Evolutionary conservation across 2,888 invertebrate genomes (phyloP), one percentile per base, ranked within the genome.

Genomic region (Macrophya annulata): DNA sequence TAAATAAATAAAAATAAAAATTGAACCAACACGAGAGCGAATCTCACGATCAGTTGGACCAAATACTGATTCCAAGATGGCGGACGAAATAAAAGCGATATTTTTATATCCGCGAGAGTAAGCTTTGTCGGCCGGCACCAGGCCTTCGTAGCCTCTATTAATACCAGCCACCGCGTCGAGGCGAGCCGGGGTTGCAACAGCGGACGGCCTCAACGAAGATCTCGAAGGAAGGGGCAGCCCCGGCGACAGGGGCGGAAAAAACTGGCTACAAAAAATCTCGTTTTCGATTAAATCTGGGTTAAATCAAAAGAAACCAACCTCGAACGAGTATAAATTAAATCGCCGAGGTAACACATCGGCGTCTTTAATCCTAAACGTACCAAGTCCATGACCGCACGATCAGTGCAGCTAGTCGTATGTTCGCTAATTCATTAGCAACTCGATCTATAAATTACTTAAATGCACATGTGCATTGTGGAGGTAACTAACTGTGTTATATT

Each of bases 131-230:
- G 86, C 87, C 88, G 90, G 89, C 88, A 90, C 90, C 91, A 90
- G 90, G 91, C 91, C 91, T 92, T 90, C 81, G 81, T 81, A 90
- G 90, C 86, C 92, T 92, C 93, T 93, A 93, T 93, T 92, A 93
- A 93, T 93, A 93, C 92, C 93, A 90, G 83, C 83, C 83, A 83
- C 83, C 83, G 83, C 68, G 45, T 51, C 83, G 83, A 68, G 65
- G 88, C 88, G 88, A 89, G 88, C 91, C 89, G 90, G 90, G 91
- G 65, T 65, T 71, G 71, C 65, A 65, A 83, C 68, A 65, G 83
- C 83, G 83, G 51, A 65, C 83, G 68, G 83, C 68, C 83, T 83
- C 71, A 71, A 48, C 83, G 83, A 68, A 68, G 25, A 65, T 65
- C 71, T 71, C 65, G 68, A 51, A 83, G 83, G 68, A 45, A 83